Evolutionary conservation across 2,888 invertebrate genomes (phyloP).

Genomic region (Drosophila vallismaia): DNA sequence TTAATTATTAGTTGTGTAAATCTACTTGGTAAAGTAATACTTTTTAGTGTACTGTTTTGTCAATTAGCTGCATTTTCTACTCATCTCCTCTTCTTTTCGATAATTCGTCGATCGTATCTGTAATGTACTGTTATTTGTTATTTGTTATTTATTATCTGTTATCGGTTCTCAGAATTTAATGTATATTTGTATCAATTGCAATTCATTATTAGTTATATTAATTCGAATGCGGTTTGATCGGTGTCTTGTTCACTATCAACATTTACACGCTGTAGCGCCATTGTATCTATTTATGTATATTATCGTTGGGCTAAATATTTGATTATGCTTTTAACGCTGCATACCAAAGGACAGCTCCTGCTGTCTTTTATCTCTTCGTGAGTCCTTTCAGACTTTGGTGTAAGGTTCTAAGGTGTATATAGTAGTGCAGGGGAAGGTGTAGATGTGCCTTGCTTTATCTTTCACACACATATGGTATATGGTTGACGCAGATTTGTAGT

Average conservation of each 20-base stretch:
- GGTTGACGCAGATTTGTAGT: conserved; percentile 38
- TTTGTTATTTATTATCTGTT: conserved; percentile 6
- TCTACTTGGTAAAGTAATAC: conserved; percentile 77
- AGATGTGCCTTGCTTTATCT: conserved; percentile 10
- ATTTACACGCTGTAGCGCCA: conserved; percentile 65
- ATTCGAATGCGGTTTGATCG: conserved; percentile 70
- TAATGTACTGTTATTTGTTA: conserved; percentile 1
- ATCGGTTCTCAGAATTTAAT: conserved; percentile 24
- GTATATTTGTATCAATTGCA: conserved; percentile 42
- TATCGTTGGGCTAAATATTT: conserved; percentile 83
- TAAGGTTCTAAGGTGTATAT: conserved; percentile 10
- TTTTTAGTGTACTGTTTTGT: conserved; percentile 55
- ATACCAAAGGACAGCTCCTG: conserved; percentile 45
- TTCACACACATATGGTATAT: too few relatives aligned
- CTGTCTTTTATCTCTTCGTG: neutral
- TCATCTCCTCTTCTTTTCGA: conserved; percentile 32
- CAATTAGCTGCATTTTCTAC: conserved; percentile 61
- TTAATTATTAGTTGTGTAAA: conserved; percentile 60
- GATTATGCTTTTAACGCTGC: conserved; percentile 73
- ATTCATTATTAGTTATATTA: conserved; percentile 62
- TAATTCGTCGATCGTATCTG: conserved; percentile 9
- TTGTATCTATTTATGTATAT: conserved; percentile 77
- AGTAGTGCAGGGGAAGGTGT: conserved; percentile 30
- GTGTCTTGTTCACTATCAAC: conserved; percentile 66
- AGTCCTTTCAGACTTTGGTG: neutral